Conservation (phyloP, 1,140 invertebrate genomes). For the Temnothorax longispinosus region DNA sequence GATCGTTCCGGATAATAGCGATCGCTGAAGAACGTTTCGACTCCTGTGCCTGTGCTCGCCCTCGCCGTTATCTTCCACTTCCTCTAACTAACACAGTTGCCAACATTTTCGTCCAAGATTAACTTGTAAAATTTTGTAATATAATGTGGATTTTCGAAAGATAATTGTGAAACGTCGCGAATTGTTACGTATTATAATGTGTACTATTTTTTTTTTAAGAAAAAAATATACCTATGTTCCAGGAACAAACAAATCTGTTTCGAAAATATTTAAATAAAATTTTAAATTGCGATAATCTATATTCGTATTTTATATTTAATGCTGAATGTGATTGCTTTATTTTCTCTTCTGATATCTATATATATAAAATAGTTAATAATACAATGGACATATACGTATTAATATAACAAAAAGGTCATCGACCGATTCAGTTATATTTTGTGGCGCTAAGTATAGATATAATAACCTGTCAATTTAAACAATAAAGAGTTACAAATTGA, state of each 20-base stretch:
- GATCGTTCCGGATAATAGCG: conserved; percentile 18
- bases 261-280: background rate
- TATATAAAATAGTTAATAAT: background rate
- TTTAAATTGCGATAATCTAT: background rate
- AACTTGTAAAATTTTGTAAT: conserved; percentile 17
- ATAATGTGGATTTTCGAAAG: background rate
- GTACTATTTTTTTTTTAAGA: background rate
- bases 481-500: background rate
- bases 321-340: background rate
- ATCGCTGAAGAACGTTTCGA: conserved; percentile 31
- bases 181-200: background rate
- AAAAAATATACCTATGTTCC: background rate
- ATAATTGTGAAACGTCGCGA: no score
- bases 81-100: background rate
- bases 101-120: background rate
- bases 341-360: background rate
- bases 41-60: background rate
- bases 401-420: background rate
- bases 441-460: background rate
- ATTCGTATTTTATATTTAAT: background rate
- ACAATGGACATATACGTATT: background rate
- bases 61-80: background rate
- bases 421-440: background rate
- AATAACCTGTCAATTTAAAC: background rate
- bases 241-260: background rate